Base-by-base conservation (phyloP, 2,797 vertebrate genomes). In the Anabacerthia variegaticeps region DNA sequence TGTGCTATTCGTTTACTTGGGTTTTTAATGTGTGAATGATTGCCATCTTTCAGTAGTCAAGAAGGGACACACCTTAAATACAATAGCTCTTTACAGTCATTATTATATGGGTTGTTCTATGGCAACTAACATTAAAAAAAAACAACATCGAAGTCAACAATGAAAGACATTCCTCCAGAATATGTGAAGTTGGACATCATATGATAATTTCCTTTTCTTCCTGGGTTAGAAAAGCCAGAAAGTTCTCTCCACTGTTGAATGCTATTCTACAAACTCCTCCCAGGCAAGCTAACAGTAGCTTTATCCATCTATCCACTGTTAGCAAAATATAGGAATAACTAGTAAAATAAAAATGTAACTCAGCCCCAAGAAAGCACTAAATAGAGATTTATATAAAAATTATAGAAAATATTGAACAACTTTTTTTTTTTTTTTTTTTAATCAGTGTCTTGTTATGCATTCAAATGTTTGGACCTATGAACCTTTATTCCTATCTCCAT, bases 41-140 rank as follows among this genome's bases (percentile, higher is more conserved):
- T 67, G 11, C 2, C 2, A 54, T 37, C 55, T 81, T 75, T 85
- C 12, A 48, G 8, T 14, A 44, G 12, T 34, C 14, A 68, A 10
- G 52, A 83, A 58, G 13, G 7, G 14, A 82, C 8, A 73, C 7
- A 32, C 79, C 26, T 72, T 82, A 78, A 75, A 32, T 22, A 32
- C 1, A 55, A 3, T 8, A 30, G 2, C 0, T 0, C 37, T 14
- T 72, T 73, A 19, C 1, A 8, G 7, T 17, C 26, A 18, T n/a
- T 81, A 14, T 39, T 48, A 43, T 10, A 46, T 0, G 0, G 1
- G 1, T 4, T 76, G 93, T 71, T 66, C 20, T 48, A 28, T 32
- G 13, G 5, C 15, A 79, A 73, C 3, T 39, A n/a, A 24, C 8
- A 49, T 43, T 63, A n/a, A 32, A 72, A 80, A 80, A 56, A 32